A percentile compares a stretch with the other conserved stretches of the same genome.
These are phyloP conservation scores for Drosophila albomicans DNA, from an alignment of 1,140 invertebrate genomes.

Conservation along the genomic window DNA sequence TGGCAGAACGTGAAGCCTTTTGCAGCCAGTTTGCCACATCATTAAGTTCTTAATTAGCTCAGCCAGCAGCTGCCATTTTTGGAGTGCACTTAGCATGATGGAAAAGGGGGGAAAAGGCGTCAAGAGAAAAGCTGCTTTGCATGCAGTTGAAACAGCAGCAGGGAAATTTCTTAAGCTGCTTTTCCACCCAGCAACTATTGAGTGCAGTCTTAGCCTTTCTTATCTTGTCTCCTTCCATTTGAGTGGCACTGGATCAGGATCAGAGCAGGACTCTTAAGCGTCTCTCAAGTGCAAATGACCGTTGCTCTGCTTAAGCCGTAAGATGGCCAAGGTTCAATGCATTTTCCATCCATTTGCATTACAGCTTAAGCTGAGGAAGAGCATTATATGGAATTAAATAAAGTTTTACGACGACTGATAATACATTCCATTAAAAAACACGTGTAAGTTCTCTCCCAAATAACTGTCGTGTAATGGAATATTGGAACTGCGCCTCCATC, in stretches of 20 bases:
- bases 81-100: not conserved
- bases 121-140: conserved; percentile 16
- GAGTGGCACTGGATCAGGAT: conserved; percentile 46
- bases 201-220: conserved; percentile 46
- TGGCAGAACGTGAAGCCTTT: conserved; percentile 22
- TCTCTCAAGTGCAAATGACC: conserved; percentile 26
- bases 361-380: conserved; percentile 9
- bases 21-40: conserved; percentile 50
- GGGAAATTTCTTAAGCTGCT: conserved; percentile 52
- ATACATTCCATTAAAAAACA: not conserved
- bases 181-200: conserved; percentile 38
- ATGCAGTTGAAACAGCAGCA: conserved; percentile 5
- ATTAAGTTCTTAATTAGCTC: conserved; percentile 53
- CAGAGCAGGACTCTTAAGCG: conserved; percentile 16
- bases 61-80: conserved; percentile 28
- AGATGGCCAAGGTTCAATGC: conserved; percentile 23
- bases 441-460: no score
- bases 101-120: not conserved
- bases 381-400: conserved; percentile 10
- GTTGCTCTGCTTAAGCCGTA: conserved; percentile 20
- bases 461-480: no score
- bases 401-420: not conserved
- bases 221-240: conserved; percentile 50
- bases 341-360: conserved; percentile 9
- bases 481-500: not conserved